Evolutionary conservation across 2,797 vertebrate genomes (phyloP).

Genomic region (Phoxinus dragarum): DNA sequence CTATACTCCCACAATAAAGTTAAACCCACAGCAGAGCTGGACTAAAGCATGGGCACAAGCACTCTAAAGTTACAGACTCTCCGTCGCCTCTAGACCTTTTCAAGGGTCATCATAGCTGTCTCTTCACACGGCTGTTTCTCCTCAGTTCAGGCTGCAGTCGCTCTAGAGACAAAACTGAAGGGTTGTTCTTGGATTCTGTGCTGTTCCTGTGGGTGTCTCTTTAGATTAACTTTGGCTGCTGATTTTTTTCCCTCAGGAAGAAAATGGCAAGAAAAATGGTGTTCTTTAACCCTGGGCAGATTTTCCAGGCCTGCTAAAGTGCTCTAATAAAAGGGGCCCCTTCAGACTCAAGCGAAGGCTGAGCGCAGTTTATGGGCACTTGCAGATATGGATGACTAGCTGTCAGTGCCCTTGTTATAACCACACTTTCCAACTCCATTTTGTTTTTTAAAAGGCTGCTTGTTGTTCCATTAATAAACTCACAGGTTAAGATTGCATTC

Average conservation of each 20-base stretch:
- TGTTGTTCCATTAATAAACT: conserved; percentile 35
- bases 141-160: conserved; percentile 48
- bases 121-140: conserved; percentile 50
- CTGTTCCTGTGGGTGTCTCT: conserved; percentile 58
- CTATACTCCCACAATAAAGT: background rate
- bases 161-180: conserved; percentile 58
- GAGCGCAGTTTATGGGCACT: conserved; percentile 53
- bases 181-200: conserved; percentile 58
- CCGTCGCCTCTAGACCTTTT: conserved; percentile 48
- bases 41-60: conserved; percentile 44
- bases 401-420: conserved; percentile 58
- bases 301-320: conserved; percentile 64
- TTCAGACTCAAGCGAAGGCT: conserved; percentile 40
- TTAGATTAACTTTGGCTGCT: conserved; percentile 62
- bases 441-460: conserved; percentile 41
- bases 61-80: conserved; percentile 36
- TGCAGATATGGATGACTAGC: conserved; percentile 60
- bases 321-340: conserved; percentile 62
- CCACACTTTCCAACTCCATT: conserved; percentile 45
- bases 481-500: background rate
- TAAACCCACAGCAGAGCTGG: background rate
- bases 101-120: conserved; percentile 39
- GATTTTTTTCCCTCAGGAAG: conserved; percentile 56
- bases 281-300: conserved; percentile 55
- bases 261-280: conserved; percentile 57